Base-by-base conservation (phyloP, 2,113 vertebrate genomes). In the Empidonax alnorum region DNA sequence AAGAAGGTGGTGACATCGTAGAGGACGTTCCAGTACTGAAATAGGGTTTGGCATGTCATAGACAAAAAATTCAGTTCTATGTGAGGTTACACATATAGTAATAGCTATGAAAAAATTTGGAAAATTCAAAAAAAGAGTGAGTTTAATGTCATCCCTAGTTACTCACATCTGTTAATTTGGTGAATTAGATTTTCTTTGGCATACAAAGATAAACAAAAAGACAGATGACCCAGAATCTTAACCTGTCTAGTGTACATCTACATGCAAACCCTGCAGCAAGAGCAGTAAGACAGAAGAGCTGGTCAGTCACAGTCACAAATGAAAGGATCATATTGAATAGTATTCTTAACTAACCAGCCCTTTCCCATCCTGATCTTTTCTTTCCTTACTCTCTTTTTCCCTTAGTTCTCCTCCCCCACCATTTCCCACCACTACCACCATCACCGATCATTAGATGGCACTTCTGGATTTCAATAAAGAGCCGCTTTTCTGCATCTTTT, bases 391-490 rank as follows among this genome's bases (percentile, higher is more conserved):
- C 28, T 33, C n/a, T 71, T 85, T 69, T 63, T 16, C 41, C 24
- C 22, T 53, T 23, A 41, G 6, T 33, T 67, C 23, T 42, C 42
- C 30, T 66, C 5, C 7, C 1, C 6, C 31, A 35, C 14, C 37
- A 41, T 18, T 69, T 80, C 50, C 65, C n/a, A 66, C 20, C 23
- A 46, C 42, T 47, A 17, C 53, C 35, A 42, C 24, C 15, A 33
- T 14, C 27, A 55, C 30, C 0, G 0, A 33, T 56, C 37, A 68
- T 67, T 65, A 82, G 8, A 55, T 9, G 4, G 5, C 12, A 41
- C 35, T 68, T 93, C 4, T 20, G 28, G 19, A 75, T 90, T 76
- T 85, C 46, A 78, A 37, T 22, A 42, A 55, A 28, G n/a, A 69
- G 16, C 10, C 50, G 24, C 49, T 53, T 65, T 49, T 0, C 0